Conservation (phyloP, 2,113 vertebrate species). For the Silurus meridionalis region DNA sequence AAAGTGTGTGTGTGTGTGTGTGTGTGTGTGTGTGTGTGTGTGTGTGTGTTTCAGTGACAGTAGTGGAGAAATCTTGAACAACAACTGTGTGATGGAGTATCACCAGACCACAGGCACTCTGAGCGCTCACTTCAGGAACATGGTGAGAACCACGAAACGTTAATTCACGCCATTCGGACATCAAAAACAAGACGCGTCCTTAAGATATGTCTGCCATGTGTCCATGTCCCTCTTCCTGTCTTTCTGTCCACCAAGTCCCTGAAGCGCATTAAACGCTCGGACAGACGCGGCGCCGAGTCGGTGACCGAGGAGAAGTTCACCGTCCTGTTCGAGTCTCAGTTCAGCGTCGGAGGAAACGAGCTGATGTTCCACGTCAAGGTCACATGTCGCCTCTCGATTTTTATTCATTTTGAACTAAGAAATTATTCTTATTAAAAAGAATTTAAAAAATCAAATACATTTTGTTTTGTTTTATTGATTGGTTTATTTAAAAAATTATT, state of each 20-base stretch:
- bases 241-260: slow-evolving; percentile 75
- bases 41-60: slow-evolving; percentile 75
- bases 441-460: too few relatives aligned
- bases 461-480: too few relatives aligned
- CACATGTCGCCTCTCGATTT: slow-evolving; percentile 17
- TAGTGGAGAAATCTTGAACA: slow-evolving; percentile 92
- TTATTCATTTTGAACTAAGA: too few relatives aligned
- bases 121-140: slow-evolving; percentile 92
- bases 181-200: background rate
- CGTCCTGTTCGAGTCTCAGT: slow-evolving; percentile 93
- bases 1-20: background rate
- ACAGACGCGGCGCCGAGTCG: slow-evolving; percentile 88
- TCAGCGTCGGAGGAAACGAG: slow-evolving; percentile 92
- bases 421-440: too few relatives aligned
- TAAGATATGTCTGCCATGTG: too few relatives aligned
- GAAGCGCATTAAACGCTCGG: slow-evolving; percentile 92
- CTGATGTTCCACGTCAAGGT: slow-evolving; percentile 96
- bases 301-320: slow-evolving; percentile 98
- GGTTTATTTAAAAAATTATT: too few relatives aligned
- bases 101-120: slow-evolving; percentile 89
- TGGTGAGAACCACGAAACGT: slow-evolving; percentile 74
- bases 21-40: slow-evolving; percentile 1
- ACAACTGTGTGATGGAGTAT: slow-evolving; percentile 95
- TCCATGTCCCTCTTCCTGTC: background rate
- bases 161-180: background rate